These are phyloP conservation scores for Rhizoglyphus robini DNA, from an alignment of 1,140 invertebrate species.

Conservation along the genomic window DNA sequence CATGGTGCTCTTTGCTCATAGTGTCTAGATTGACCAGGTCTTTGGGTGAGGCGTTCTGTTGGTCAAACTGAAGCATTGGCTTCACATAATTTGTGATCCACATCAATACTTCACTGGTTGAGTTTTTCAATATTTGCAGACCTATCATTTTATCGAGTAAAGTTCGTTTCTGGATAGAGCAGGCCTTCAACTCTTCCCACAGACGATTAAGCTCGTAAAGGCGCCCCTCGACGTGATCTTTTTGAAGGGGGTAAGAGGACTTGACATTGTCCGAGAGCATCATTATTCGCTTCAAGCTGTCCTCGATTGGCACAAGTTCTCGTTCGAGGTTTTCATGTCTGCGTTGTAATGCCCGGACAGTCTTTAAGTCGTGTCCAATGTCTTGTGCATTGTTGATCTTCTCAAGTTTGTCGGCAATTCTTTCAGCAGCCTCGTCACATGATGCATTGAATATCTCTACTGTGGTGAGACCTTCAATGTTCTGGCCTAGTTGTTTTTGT, in stretches of 20 bases:
- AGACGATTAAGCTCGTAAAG: constrained; percentile 70
- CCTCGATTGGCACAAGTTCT: constrained; percentile 73
- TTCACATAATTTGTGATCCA: constrained; percentile 46
- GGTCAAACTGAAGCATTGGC: constrained; percentile 63
- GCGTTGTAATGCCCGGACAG: constrained; percentile 73
- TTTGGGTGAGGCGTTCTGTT: constrained; percentile 54
- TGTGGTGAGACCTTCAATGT: constrained; percentile 74
- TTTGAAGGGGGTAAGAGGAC: constrained; percentile 76
- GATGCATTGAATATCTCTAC: constrained; percentile 86
- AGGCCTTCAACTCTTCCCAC: constrained; percentile 68
- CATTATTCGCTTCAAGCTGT: constrained; percentile 68
- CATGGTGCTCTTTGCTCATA: constrained; percentile 63
- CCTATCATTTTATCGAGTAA: constrained; percentile 82
- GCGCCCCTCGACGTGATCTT: constrained; percentile 61
- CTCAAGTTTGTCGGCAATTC: constrained; percentile 83
- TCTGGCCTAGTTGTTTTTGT: constrained; percentile 78
- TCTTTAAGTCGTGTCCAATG: constrained; percentile 64
- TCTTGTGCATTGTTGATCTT: constrained; percentile 46
- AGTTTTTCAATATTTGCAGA: constrained; percentile 82
- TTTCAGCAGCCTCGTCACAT: constrained; percentile 79
- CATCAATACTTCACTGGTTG: constrained; percentile 53
- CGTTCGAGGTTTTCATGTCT: constrained; percentile 75
- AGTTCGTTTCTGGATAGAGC: constrained; percentile 60
- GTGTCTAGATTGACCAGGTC: constrained; percentile 45
- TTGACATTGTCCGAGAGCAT: constrained; percentile 70